Percentiles rank a stretch among this genome's conserved stretches.
These are phyloP conservation scores for Morpho achilles DNA, from an alignment of 2,888 invertebrate species.

Conservation along the genomic window DNA sequence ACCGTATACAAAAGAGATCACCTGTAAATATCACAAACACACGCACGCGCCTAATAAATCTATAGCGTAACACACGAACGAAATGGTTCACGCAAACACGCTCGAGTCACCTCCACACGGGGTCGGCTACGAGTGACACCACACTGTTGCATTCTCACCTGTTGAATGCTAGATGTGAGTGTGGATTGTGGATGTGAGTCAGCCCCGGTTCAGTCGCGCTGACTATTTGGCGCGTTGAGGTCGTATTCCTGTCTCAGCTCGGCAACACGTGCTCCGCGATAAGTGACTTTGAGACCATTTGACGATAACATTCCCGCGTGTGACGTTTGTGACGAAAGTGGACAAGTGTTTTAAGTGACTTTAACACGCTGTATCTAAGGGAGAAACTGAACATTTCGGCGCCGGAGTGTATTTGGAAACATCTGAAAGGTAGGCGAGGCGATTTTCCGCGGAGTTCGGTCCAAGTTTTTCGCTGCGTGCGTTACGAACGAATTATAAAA, in stretches of 20 bases:
- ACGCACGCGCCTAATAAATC: conserved; percentile 52
- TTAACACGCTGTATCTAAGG: conserved; percentile 50
- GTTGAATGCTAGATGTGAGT: conserved; percentile 58
- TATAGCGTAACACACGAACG: conserved; percentile 56
- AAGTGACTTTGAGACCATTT: conserved; percentile 53
- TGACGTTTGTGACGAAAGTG: conserved; percentile 33
- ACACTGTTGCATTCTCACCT: conserved; percentile 74
- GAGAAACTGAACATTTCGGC: conserved; percentile 68
- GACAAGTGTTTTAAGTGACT: conserved; percentile 61
- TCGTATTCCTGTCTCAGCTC: conserved; percentile 39
- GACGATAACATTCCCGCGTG: conserved; percentile 45
- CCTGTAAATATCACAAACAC: conserved; percentile 54
- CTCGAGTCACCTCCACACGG: conserved; percentile 62
- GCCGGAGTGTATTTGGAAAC: conserved; percentile 69
- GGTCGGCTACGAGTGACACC: conserved; percentile 63
- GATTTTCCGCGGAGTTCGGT: conserved; percentile 45
- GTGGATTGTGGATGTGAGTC: conserved; percentile 54
- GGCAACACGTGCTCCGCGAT: conserved; percentile 41
- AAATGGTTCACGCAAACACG: conserved; percentile 60
- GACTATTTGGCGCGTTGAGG: conserved; percentile 69
- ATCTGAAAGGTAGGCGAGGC: conserved; percentile 66
- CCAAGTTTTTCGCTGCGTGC: conserved; percentile 40
- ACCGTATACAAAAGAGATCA: conserved; percentile 65
- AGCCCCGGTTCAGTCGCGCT: conserved; percentile 66
- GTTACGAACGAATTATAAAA: background rate